Conservation (phyloP, 2,888 invertebrate genomes). For the Ophioninae sp. region DNA sequence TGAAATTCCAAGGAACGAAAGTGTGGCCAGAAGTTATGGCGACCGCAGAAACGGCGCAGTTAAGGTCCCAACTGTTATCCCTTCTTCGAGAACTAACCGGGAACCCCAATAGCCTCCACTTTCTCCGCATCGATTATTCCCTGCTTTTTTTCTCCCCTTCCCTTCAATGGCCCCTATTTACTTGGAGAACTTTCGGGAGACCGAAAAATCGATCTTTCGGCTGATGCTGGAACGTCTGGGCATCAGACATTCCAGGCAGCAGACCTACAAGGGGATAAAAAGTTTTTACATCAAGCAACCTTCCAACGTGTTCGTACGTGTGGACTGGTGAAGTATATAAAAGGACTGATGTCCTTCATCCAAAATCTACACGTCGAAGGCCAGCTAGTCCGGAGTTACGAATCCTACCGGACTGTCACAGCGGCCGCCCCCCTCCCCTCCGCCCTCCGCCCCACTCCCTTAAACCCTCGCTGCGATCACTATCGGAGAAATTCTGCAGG, state of each 20-base stretch:
- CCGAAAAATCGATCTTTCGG: conserved; percentile 37
- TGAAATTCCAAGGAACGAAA: conserved; percentile 45
- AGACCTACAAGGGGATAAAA: conserved; percentile 27
- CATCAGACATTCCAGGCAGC: conserved; percentile 2
- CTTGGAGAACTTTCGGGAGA: background rate
- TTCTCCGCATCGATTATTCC: conserved; percentile 24
- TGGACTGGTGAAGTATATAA: background rate
- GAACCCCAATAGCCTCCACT: conserved; percentile 9
- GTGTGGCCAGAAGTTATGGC: conserved; percentile 9
- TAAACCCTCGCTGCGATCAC: conserved; percentile 45
- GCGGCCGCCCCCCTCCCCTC: background rate
- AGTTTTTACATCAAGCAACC: conserved; percentile 52
- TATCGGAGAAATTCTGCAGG: conserved; percentile 49
- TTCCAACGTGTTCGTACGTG: background rate
- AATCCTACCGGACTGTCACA: conserved; percentile 24
- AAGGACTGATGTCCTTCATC: background rate
- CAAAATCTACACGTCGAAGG: background rate
- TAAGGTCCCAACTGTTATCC: conserved; percentile 14
- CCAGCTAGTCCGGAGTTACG: conserved; percentile 28
- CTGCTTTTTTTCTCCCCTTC: conserved; percentile 18
- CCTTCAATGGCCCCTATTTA: background rate
- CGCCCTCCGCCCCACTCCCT: conserved; percentile 25
- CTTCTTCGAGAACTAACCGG: conserved; percentile 25
- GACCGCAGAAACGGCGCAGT: conserved; percentile 22
- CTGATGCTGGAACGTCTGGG: conserved; percentile 16